Evolutionary conservation across 2,888 invertebrate genomes (phyloP).

Genomic region (Sphaerophoria taeniata): DNA sequence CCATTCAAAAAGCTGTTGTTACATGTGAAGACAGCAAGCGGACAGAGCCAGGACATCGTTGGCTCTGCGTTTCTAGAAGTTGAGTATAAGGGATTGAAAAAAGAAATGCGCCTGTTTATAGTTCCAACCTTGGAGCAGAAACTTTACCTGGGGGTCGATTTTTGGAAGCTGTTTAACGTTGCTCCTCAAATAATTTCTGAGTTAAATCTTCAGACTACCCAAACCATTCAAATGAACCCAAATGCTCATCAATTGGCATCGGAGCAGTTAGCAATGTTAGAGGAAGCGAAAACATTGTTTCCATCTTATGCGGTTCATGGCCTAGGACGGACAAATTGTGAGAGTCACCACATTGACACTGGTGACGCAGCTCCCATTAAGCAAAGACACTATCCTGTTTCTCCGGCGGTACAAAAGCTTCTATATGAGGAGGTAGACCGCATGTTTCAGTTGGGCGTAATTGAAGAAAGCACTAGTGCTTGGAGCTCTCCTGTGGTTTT

Average conservation of each 20-base stretch:
- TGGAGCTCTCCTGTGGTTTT: not conserved
- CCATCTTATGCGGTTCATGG: not conserved
- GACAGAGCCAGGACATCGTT: slow-evolving; percentile 8
- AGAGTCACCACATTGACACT: not conserved
- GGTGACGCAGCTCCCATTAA: not conserved
- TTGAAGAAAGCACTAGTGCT: slow-evolving; percentile 1
- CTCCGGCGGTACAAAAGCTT: not conserved
- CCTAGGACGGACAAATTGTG: not conserved
- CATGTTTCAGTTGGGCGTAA: not conserved
- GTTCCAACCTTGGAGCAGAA: not conserved
- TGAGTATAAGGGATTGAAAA: not conserved
- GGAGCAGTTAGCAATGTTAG: not conserved
- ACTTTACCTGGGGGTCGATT: slow-evolving; percentile 20
- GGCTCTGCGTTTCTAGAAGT: not conserved
- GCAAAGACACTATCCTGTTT: not conserved
- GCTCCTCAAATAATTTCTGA: not conserved
- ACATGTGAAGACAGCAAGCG: slow-evolving; percentile 12
- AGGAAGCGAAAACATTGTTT: not conserved
- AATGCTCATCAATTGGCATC: not conserved
- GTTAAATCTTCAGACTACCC: not conserved
- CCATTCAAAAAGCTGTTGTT: not conserved
- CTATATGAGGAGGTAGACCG: not conserved
- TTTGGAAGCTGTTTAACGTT: slow-evolving; percentile 12
- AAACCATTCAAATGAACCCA: not conserved
- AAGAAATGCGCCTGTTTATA: not conserved